Evolutionary conservation across 2,113 vertebrate species (phyloP).

Genomic region (Festucalex cinctus): DNA sequence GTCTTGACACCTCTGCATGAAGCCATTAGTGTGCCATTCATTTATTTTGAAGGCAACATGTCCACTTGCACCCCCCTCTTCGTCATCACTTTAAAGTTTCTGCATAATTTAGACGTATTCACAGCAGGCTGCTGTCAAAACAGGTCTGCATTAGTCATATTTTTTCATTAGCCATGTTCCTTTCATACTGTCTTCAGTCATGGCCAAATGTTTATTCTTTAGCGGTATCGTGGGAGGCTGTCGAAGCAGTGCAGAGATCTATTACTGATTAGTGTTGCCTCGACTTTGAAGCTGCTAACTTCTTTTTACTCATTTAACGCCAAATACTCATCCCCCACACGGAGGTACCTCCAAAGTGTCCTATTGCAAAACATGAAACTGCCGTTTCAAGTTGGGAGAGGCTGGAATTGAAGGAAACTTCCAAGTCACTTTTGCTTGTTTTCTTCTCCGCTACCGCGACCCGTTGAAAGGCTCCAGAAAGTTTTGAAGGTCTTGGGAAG

Average conservation of each 20-base stretch:
- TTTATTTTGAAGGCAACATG: constrained; percentile 11
- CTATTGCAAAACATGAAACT: constrained; percentile 4
- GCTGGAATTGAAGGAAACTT: constrained; percentile 40
- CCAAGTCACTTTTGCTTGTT: constrained; percentile 33
- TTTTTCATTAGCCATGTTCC: constrained; percentile 26
- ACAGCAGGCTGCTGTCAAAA: constrained; percentile 11
- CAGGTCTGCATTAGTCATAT: constrained; percentile 35
- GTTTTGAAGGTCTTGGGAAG: neutral
- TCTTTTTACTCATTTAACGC: constrained; percentile 25
- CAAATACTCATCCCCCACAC: neutral
- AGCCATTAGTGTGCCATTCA: constrained; percentile 4
- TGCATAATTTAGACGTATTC: constrained; percentile 13
- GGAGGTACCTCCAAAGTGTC: constrained; percentile 20
- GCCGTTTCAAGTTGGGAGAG: constrained; percentile 20
- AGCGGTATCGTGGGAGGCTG: constrained; percentile 33
- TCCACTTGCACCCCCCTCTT: constrained; percentile 1
- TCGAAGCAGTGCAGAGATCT: constrained; percentile 15
- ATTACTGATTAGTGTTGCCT: neutral
- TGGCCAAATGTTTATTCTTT: constrained; percentile 22
- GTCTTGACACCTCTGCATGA: neutral
- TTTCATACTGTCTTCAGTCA: constrained; percentile 27
- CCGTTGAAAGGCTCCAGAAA: constrained; percentile 26
- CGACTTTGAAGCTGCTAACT: constrained; percentile 13
- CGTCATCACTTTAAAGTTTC: constrained; percentile 4
- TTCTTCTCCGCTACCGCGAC: constrained; percentile 19